Conservation (phyloP, 2,113 vertebrate genomes). For the Gila orcuttii region DNA sequence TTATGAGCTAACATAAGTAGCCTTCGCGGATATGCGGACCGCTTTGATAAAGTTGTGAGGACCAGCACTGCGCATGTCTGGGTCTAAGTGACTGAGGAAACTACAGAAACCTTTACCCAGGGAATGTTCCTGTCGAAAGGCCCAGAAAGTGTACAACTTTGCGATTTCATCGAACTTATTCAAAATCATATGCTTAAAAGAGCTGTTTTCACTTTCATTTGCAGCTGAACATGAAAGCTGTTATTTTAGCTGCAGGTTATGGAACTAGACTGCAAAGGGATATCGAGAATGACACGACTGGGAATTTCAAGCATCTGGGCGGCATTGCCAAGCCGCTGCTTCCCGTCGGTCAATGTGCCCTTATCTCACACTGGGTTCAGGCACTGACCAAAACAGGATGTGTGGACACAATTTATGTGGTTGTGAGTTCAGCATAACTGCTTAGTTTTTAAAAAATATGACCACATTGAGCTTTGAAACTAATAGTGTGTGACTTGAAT, state of each 20-base stretch:
- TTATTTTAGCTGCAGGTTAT: constrained; percentile 82
- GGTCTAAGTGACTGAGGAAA: too few relatives aligned
- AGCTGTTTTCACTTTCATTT: neutral
- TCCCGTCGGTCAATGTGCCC: constrained; percentile 68
- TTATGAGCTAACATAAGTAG: neutral
- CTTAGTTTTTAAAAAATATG: neutral
- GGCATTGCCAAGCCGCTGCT: constrained; percentile 77
- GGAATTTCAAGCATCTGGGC: constrained; percentile 66
- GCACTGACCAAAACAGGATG: constrained; percentile 62
- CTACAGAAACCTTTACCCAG: neutral
- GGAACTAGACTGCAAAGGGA: constrained; percentile 80
- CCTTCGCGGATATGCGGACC: neutral
- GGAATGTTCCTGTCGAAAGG: neutral
- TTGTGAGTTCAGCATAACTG: constrained; percentile 68
- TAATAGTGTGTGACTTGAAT: neutral
- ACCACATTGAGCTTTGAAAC: neutral
- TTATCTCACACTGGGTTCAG: constrained; percentile 77
- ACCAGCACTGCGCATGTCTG: neutral
- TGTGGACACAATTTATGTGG: constrained; percentile 72
- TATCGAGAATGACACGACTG: constrained; percentile 66
- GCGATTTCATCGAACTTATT: neutral
- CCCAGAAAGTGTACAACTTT: neutral
- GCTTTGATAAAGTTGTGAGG: neutral
- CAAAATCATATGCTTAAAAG: neutral
- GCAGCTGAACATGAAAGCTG: constrained; percentile 73